Percentiles rank a stretch among this genome's conserved stretches.
Conservation (phyloP, 2,113 vertebrate species). For the Gavia stellata region DNA sequence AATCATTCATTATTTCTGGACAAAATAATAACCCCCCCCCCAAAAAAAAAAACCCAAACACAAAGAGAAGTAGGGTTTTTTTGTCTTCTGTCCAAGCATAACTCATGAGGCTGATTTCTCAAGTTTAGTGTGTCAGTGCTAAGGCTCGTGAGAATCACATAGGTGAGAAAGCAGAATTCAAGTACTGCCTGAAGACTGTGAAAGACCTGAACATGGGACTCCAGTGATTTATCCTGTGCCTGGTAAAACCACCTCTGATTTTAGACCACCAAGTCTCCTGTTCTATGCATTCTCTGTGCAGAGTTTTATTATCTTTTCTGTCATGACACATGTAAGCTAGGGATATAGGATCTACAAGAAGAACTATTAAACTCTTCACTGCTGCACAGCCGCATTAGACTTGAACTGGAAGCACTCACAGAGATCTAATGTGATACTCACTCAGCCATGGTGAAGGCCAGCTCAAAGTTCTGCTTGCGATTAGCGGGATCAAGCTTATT, state of each 20-base stretch:
- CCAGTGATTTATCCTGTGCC: neutral
- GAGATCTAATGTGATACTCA: slow-evolving; percentile 67
- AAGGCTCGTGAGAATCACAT: neutral
- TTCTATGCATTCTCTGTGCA: neutral
- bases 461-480: slow-evolving; percentile 86
- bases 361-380: neutral
- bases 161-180: neutral
- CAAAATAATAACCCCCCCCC: neutral
- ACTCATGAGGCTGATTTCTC: neutral
- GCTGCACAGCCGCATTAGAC: neutral
- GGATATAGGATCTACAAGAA: neutral
- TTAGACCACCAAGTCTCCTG: neutral
- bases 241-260: neutral
- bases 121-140: neutral
- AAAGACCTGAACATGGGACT: neutral
- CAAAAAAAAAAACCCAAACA: neutral
- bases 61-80: neutral
- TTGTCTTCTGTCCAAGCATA: neutral
- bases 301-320: neutral
- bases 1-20: neutral
- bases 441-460: slow-evolving; percentile 91
- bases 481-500: slow-evolving; percentile 77
- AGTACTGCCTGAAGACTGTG: neutral
- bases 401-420: neutral
- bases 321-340: neutral